phyloP scores from a whole-genome alignment of 2,888 invertebrate species.

The Mechanitis messenoides region DNA sequence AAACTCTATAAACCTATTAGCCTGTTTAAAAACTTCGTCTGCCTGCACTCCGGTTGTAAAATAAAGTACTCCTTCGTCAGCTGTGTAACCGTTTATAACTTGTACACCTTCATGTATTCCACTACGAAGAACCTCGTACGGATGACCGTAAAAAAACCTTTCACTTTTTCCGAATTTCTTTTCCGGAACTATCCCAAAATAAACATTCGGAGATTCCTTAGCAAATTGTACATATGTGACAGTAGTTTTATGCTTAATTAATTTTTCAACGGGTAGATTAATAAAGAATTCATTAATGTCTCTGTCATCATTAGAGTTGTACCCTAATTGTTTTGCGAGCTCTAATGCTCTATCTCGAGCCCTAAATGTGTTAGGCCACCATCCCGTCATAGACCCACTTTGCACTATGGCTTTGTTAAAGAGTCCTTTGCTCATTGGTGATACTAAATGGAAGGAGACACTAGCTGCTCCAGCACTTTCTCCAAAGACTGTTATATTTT shows the following conservation, averaged over 20 bases:
- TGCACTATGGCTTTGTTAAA: constrained; percentile 76
- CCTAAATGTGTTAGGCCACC: constrained; percentile 62
- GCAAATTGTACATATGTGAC: constrained; percentile 31
- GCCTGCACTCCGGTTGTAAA: constrained; percentile 36
- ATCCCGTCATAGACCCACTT: constrained; percentile 77
- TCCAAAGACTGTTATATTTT: constrained; percentile 65
- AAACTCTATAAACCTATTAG: constrained; percentile 32
- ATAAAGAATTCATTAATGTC: constrained; percentile 49
- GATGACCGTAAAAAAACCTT: constrained; percentile 52
- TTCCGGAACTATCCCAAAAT: constrained; percentile 42
- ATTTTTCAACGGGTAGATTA: constrained; percentile 38
- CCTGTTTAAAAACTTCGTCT: constrained; percentile 22
- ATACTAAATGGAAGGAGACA: constrained; percentile 52
- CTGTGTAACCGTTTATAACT: constrained; percentile 82
- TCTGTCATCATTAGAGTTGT: constrained; percentile 43
- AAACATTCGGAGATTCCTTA: constrained; percentile 32
- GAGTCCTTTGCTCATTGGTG: constrained; percentile 58
- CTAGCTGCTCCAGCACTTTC: constrained; percentile 60
- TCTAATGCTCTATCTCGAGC: constrained; percentile 38
- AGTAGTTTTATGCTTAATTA: constrained; percentile 37
- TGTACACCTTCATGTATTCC: constrained; percentile 70
- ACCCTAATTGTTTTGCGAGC: constrained; percentile 46
- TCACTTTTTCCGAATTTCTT: constrained; percentile 46
- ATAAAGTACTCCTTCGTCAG: constrained; percentile 79
- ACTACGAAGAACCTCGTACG: constrained; percentile 52